Percentiles rank a stretch among this genome's conserved stretches.
Evolutionary conservation across 2,888 invertebrate genomes (phyloP).

Genomic region (Watsonalla binaria): DNA sequence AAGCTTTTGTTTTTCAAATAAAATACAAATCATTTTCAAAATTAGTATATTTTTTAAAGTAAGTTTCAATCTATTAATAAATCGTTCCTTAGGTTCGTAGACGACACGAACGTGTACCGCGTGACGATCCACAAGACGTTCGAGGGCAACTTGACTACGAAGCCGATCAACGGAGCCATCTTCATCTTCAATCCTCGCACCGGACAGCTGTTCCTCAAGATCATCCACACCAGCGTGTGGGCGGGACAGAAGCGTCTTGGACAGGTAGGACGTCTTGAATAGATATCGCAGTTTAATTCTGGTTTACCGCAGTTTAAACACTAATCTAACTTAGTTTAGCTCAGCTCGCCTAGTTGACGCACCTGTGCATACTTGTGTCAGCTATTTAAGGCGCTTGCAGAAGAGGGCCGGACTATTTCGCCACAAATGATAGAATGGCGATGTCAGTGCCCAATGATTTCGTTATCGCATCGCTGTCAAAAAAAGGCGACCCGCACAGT

Average conservation of each 20-base stretch:
- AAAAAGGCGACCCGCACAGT: too few species aligned
- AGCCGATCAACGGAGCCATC: constrained; percentile 99
- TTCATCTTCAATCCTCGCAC: constrained; percentile 99
- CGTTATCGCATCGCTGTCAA: too few species aligned
- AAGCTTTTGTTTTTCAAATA: too few species aligned
- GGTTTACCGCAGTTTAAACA: not conserved
- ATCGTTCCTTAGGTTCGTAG: constrained; percentile 85
- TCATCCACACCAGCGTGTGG: constrained; percentile 99
- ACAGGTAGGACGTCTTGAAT: constrained; percentile 86
- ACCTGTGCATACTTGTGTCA: too few species aligned
- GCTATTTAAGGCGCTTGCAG: too few species aligned
- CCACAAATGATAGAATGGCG: too few species aligned
- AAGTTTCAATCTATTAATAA: too few species aligned
- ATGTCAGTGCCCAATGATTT: too few species aligned
- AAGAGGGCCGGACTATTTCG: too few species aligned
- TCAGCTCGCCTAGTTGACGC: not conserved
- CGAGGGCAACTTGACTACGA: constrained; percentile 99
- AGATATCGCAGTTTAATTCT: not conserved
- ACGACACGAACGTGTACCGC: constrained; percentile 99
- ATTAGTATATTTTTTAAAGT: too few species aligned
- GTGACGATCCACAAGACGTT: constrained; percentile 99
- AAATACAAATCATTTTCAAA: too few species aligned
- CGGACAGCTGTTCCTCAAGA: constrained; percentile 98
- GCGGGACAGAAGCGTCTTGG: constrained; percentile 99
- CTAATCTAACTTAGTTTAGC: not conserved